A percentile compares a stretch with the other conserved stretches of the same genome.
Evolutionary conservation across 1,140 invertebrate species (phyloP).

Genomic region (Hypsibius dujardini): DNA sequence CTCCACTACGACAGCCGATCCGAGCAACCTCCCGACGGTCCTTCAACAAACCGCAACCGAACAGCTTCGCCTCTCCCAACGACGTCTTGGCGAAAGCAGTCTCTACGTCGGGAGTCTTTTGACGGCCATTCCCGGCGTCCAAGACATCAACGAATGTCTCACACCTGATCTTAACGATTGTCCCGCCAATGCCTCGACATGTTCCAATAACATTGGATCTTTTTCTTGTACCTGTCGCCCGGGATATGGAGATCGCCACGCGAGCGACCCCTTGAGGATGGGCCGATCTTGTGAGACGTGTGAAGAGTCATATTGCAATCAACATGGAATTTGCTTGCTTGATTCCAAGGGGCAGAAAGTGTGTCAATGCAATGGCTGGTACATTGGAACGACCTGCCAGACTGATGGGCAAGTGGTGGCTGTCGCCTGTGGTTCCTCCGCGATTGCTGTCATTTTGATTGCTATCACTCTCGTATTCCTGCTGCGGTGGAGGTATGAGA

Average conservation of each 20-base stretch:
- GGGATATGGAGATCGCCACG: conserved; percentile 10
- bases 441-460: conserved; percentile 1
- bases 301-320: conserved; percentile 3
- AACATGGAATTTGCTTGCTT: conserved; percentile 8
- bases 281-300: neutral
- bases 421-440: conserved; percentile 9
- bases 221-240: neutral
- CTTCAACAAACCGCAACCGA: neutral
- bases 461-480: conserved; percentile 7
- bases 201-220: neutral
- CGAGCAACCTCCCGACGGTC: neutral
- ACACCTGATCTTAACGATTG: neutral
- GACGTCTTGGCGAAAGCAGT: neutral
- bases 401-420: conserved; percentile 17
- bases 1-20: neutral
- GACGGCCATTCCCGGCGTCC: neutral
- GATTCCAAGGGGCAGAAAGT: neutral
- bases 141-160: conserved; percentile 6
- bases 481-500: conserved; percentile 10
- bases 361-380: conserved; percentile 15
- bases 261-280: neutral
- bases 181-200: neutral
- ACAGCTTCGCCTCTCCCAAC: neutral
- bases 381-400: neutral
- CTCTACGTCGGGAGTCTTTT: neutral